Evolutionary conservation across 2,888 invertebrate genomes (phyloP).

Genomic region (Yponomeuta cagnagella): DNA sequence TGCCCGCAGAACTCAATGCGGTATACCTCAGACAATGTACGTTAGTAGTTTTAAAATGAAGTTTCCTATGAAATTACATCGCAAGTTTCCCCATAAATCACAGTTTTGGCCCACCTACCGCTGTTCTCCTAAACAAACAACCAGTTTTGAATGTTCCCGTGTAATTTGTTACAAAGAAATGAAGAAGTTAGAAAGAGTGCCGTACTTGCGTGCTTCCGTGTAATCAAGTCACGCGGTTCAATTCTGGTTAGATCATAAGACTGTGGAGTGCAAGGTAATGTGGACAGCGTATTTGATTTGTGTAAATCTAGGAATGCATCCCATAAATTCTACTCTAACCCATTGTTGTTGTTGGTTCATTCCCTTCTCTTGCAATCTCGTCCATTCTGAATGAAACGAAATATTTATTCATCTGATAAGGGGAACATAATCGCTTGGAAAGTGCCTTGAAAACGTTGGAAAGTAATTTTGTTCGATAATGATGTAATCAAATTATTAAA

Average conservation of each 20-base stretch:
- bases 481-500: too few relatives aligned
- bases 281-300: not conserved
- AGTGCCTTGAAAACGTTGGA: too few relatives aligned
- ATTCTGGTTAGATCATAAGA: constrained; percentile 14
- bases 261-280: not conserved
- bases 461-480: too few relatives aligned
- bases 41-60: not conserved
- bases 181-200: not conserved
- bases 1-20: too few relatives aligned
- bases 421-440: too few relatives aligned
- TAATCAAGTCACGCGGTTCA: constrained; percentile 15
- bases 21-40: too few relatives aligned
- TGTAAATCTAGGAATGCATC: too few relatives aligned
- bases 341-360: too few relatives aligned
- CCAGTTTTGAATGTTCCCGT: not conserved
- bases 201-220: constrained; percentile 10
- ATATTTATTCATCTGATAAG: too few relatives aligned
- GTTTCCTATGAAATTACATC: not conserved
- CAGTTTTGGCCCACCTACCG: not conserved
- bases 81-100: not conserved
- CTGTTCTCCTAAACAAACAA: not conserved
- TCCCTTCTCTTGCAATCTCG: too few relatives aligned
- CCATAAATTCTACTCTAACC: too few relatives aligned
- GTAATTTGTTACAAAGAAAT: not conserved
- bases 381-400: too few relatives aligned